Percentiles rank a stretch among this genome's conserved stretches.
These are phyloP conservation scores for Uloborus diversus DNA, from an alignment of 1,140 invertebrate genomes.

Conservation along the genomic window DNA sequence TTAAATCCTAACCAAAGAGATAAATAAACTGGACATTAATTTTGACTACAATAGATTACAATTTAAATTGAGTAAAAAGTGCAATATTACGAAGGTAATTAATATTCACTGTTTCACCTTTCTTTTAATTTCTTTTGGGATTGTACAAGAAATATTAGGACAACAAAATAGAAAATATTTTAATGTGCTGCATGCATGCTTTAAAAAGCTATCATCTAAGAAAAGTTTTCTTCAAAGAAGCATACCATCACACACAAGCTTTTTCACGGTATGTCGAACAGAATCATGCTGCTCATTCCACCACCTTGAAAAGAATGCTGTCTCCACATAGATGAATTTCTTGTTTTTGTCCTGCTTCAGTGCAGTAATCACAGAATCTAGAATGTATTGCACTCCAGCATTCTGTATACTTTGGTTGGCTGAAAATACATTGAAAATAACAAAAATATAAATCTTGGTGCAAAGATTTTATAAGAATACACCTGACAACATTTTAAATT, in stretches of 20 bases:
- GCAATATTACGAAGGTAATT: too few relatives aligned
- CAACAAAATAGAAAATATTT: too few relatives aligned
- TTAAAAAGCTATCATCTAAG: too few relatives aligned
- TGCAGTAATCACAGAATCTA: conserved; percentile 68
- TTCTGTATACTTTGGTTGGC: conserved; percentile 39
- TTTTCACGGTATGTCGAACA: conserved; percentile 63
- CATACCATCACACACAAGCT: conserved; percentile 62
- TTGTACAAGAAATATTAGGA: too few relatives aligned
- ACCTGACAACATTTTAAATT: background rate
- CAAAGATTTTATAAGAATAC: too few relatives aligned
- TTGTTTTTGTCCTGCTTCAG: conserved; percentile 64
- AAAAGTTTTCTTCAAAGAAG: too few relatives aligned
- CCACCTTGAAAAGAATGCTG: conserved; percentile 72
- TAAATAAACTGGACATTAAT: too few relatives aligned
- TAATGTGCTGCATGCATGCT: too few relatives aligned
- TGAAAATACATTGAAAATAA: background rate
- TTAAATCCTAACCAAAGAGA: too few relatives aligned
- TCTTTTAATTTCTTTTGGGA: background rate
- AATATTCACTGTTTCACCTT: too few relatives aligned
- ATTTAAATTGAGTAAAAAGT: too few relatives aligned
- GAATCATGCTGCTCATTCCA: conserved; percentile 66
- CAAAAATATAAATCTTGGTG: background rate
- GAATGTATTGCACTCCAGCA: conserved; percentile 64
- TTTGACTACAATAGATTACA: too few relatives aligned
- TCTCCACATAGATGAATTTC: conserved; percentile 66